Conservation (phyloP, 2,888 invertebrate genomes). For the Noctua janthina region DNA sequence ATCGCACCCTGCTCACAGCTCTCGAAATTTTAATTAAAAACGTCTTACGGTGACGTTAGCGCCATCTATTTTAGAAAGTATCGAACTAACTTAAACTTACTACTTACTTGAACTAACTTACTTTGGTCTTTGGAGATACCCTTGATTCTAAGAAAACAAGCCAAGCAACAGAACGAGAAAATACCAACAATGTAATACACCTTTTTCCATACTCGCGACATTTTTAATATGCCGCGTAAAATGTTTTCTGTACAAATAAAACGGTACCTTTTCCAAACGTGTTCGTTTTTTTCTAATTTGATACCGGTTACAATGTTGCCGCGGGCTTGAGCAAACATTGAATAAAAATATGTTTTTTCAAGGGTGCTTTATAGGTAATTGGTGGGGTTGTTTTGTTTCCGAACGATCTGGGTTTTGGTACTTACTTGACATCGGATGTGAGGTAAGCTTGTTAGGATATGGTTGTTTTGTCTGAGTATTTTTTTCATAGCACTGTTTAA, state of each 20-base stretch:
- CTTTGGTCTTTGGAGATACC: no score
- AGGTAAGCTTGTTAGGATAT: not conserved
- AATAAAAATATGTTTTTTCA: slow-evolving; percentile 28
- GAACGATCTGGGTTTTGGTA: slow-evolving; percentile 32
- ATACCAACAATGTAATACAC: not conserved
- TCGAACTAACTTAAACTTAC: no score
- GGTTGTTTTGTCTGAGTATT: not conserved
- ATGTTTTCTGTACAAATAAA: slow-evolving; percentile 31
- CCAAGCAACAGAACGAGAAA: not conserved
- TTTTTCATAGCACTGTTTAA: not conserved
- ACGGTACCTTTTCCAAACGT: slow-evolving; percentile 30
- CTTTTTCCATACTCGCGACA: not conserved
- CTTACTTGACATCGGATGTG: not conserved
- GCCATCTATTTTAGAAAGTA: no score
- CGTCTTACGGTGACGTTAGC: no score
- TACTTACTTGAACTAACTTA: no score
- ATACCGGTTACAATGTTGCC: slow-evolving; percentile 18
- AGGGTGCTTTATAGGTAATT: slow-evolving; percentile 22
- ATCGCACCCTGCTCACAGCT: no score
- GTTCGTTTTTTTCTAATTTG: slow-evolving; percentile 34
- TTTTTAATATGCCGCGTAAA: slow-evolving; percentile 22
- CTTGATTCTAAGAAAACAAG: not conserved
- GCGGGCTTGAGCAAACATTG: slow-evolving; percentile 19
- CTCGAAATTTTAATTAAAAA: no score
- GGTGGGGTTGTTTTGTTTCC: not conserved